phyloP scores from a whole-genome alignment of 2,888 invertebrate species.

The Zhengitettix transpicula region DNA sequence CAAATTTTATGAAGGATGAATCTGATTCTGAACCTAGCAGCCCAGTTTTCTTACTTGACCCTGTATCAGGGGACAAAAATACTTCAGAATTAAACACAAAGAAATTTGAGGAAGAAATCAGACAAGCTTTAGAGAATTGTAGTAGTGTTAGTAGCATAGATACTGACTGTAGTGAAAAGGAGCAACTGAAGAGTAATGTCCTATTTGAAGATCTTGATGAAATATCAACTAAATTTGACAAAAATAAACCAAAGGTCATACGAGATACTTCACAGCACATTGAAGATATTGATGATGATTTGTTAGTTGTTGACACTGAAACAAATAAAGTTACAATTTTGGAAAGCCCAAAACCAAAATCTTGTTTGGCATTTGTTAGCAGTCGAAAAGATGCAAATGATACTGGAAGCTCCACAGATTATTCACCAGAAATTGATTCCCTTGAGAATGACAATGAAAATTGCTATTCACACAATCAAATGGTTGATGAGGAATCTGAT shows the following conservation, averaged over 20 bases:
- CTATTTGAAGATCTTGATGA: slow-evolving; percentile 23
- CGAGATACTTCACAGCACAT: neutral
- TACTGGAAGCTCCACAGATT: neutral
- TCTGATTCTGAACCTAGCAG: slow-evolving; percentile 12
- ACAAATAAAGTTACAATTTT: slow-evolving; percentile 30
- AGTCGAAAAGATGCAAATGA: neutral
- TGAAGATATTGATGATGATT: slow-evolving; percentile 21
- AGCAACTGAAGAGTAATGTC: slow-evolving; percentile 13
- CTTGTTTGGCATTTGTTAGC: slow-evolving; percentile 18
- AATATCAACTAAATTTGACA: neutral
- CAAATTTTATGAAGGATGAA: neutral
- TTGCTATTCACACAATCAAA: neutral
- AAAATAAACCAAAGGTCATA: slow-evolving; percentile 2
- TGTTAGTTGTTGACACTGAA: slow-evolving; percentile 30
- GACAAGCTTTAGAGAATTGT: slow-evolving; percentile 14
- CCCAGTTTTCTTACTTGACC: slow-evolving; percentile 16
- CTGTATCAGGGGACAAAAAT: slow-evolving; percentile 4
- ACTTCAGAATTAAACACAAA: slow-evolving; percentile 10
- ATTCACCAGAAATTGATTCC: neutral
- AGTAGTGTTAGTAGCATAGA: slow-evolving; percentile 13
- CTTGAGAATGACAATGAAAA: neutral
- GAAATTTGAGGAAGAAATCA: slow-evolving; percentile 14
- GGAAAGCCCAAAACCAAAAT: slow-evolving; percentile 20
- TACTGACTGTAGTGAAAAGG: slow-evolving; percentile 9
- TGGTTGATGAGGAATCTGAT: neutral